A percentile compares a stretch with the other conserved stretches of the same genome.
These are phyloP conservation scores for Phymastichus coffea DNA, from an alignment of 1,140 invertebrate genomes.

Conservation along the genomic window DNA sequence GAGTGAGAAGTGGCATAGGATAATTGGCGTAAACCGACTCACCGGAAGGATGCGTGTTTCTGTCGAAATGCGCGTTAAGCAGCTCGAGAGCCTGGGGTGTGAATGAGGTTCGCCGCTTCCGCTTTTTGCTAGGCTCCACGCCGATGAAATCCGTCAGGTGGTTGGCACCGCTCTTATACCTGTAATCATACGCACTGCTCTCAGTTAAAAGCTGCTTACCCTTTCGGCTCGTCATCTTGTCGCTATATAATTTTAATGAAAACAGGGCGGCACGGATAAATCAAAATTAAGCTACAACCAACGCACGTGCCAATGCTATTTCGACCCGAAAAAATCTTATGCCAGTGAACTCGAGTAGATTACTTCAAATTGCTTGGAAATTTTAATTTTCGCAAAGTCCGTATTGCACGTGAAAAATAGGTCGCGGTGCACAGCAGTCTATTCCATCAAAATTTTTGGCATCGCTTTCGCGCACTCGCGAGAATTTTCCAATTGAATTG, in stretches of 20 bases:
- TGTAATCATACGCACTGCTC: constrained; percentile 60
- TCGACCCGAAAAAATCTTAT: too few species aligned
- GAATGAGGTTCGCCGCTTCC: constrained; percentile 94
- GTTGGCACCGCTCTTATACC: constrained; percentile 87
- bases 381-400: too few species aligned
- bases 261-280: too few species aligned
- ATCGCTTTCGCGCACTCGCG: neutral
- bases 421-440: too few species aligned
- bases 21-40: constrained; percentile 40
- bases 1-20: constrained; percentile 3
- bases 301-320: too few species aligned
- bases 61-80: constrained; percentile 92
- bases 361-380: too few species aligned
- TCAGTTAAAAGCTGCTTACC: constrained; percentile 43
- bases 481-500: constrained; percentile 7
- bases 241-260: too few species aligned
- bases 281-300: too few species aligned
- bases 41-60: constrained; percentile 98
- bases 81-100: constrained; percentile 94
- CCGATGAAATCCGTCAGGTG: constrained; percentile 95
- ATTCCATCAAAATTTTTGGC: constrained; percentile 6
- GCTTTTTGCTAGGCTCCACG: constrained; percentile 93
- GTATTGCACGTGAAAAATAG: too few species aligned
- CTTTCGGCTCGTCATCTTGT: neutral
- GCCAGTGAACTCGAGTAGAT: too few species aligned